Base-by-base conservation (phyloP, 1,140 invertebrate genomes). In the Drosophila novamexicana region DNA sequence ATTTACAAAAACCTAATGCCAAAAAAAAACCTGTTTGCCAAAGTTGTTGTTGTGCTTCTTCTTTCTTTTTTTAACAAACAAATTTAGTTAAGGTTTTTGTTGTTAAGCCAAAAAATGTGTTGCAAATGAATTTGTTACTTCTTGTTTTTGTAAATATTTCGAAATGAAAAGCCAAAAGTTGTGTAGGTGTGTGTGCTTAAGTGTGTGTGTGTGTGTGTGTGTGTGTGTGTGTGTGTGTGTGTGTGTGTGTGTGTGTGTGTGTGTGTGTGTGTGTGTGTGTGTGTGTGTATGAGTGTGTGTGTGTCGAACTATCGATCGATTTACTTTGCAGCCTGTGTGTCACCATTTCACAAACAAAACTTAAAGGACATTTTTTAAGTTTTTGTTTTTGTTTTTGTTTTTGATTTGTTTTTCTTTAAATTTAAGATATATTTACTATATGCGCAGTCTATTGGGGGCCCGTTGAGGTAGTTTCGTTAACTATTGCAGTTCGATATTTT, bases 381-480 rank as follows among this genome's bases (percentile, higher is more conserved):
- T 36, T 34, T 64, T 77, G 63, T 37, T 72, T 52, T 65, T 59
- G 53, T 37, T 36, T 34, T 61, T 77, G 63, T 37, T 75, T 52
- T 65, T 59, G 62, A 58, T 61, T 73, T 22, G 16, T 6, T 44
- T 52, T 45, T 37, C 42, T 42, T 47, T 57, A 47, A 45, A 10
- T 52, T 49, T 50, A 37, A 47, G 18, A 14, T 40, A 32, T 59
- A 50, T 65, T 77, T 79, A 44, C 58, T 57, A 40, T 79, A 77
- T 77, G 81, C 72, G 75, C 88, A 91, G 90, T 86, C 90, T 90
- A 91, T 81, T 79, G 79, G 71, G 71, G 65, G 44, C 65, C 83
- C 81, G 64, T 90, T 92, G 91, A 92, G 91, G 91, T 92, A 92
- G 91, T 91, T 92, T 16, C 65, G 86, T 92, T 92, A 78, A 89